These are phyloP conservation scores for Lophotis ruficrista DNA, from an alignment of 2,113 vertebrate species.

Conservation along the genomic window DNA sequence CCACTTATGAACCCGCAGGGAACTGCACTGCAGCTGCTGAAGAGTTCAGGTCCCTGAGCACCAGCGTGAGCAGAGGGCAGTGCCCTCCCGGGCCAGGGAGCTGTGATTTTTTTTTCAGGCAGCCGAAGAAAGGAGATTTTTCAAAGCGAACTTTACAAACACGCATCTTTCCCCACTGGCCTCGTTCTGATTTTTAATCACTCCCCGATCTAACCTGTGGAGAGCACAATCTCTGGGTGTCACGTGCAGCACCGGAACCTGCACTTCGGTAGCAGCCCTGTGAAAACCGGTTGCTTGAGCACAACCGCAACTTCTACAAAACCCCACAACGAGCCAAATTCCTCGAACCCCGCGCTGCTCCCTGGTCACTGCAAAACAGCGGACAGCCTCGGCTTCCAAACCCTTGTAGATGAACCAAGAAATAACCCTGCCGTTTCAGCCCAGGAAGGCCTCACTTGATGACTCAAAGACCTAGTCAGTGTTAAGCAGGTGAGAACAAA, in stretches of 20 bases:
- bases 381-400: background rate
- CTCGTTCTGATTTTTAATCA: background rate
- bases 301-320: background rate
- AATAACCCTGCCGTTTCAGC: rapidly evolving
- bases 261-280: background rate
- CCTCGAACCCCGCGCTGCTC: rapidly evolving
- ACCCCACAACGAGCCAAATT: background rate
- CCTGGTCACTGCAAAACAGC: rapidly evolving
- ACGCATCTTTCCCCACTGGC: background rate
- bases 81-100: background rate
- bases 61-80: background rate
- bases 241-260: background rate
- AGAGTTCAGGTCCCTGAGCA: background rate
- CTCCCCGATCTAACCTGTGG: background rate
- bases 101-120: background rate
- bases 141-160: background rate
- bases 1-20: background rate
- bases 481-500: background rate
- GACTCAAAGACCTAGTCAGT: background rate
- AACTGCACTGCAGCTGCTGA: background rate
- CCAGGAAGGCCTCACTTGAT: too few species aligned
- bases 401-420: background rate
- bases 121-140: background rate
- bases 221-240: background rate
- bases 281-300: background rate